Conservation (phyloP, 2,888 invertebrate species). For the Oithona nana region DNA sequence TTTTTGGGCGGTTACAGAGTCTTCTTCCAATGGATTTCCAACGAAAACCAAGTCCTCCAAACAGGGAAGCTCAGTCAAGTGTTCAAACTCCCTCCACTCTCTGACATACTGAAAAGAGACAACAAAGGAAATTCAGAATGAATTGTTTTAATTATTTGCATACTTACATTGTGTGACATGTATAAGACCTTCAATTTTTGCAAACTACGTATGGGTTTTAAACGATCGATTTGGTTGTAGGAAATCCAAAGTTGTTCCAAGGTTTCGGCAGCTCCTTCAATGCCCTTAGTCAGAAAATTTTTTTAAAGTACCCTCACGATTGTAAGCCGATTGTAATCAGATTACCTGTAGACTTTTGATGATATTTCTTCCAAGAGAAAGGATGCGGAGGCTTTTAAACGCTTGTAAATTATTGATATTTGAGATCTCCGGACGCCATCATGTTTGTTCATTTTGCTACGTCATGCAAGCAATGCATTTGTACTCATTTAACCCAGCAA, state of each 20-base stretch:
- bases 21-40: slow-evolving; percentile 31
- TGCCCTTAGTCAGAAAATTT: slow-evolving; percentile 19
- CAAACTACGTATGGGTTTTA: slow-evolving; percentile 63
- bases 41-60: slow-evolving; percentile 56
- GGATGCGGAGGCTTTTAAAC: slow-evolving; percentile 60
- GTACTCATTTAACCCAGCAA: no score
- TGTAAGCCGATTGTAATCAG: background rate
- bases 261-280: slow-evolving; percentile 68
- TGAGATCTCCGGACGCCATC: no score
- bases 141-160: no score
- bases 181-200: slow-evolving; percentile 49
- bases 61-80: slow-evolving; percentile 36
- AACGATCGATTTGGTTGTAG: slow-evolving; percentile 75
- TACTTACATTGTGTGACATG: slow-evolving; percentile 16
- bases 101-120: no score
- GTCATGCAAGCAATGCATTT: no score
- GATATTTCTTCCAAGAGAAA: slow-evolving; percentile 71
- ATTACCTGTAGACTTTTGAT: slow-evolving; percentile 49
- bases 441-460: no score
- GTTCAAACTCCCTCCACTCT: slow-evolving; percentile 72
- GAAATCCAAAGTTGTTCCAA: slow-evolving; percentile 86
- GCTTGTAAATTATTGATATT: slow-evolving; percentile 65
- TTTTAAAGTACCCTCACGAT: background rate
- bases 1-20: slow-evolving; percentile 6
- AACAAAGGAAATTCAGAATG: no score